phyloP scores from a whole-genome alignment of 2,113 vertebrate genomes.

The Labrus mixtus region DNA sequence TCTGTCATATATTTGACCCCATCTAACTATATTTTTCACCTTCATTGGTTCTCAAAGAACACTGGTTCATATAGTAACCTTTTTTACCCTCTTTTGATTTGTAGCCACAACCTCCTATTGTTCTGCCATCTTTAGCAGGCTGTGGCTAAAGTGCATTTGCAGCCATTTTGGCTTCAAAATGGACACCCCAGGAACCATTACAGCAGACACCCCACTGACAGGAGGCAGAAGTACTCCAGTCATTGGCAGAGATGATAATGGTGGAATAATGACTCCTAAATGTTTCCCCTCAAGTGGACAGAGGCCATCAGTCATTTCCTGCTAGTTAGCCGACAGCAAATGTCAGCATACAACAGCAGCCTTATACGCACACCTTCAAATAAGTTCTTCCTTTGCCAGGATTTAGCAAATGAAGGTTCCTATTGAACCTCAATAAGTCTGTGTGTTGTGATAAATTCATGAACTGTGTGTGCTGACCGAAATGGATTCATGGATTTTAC shows the following conservation, averaged over 20 bases:
- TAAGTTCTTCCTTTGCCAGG: neutral
- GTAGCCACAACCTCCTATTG: neutral
- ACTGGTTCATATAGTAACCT: neutral
- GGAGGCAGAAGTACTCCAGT: constrained; percentile 53
- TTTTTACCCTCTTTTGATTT: neutral
- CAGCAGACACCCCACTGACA: constrained; percentile 61
- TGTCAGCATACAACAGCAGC: constrained; percentile 27
- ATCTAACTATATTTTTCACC: neutral
- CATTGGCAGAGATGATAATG: constrained; percentile 78
- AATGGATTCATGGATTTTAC: constrained; percentile 5
- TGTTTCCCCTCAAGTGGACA: constrained; percentile 67
- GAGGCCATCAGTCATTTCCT: constrained; percentile 69
- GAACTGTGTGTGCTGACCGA: neutral
- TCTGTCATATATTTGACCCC: neutral
- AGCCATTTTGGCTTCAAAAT: constrained; percentile 68
- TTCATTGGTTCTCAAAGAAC: constrained; percentile 3
- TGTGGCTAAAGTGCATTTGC: constrained; percentile 47
- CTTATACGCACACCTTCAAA: constrained; percentile 30
- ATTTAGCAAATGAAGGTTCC: neutral
- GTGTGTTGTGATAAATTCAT: neutral
- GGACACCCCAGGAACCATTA: constrained; percentile 64
- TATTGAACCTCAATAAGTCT: neutral
- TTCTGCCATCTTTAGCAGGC: constrained; percentile 28
- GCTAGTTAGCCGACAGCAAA: constrained; percentile 50
- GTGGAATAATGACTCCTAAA: constrained; percentile 77